Evolutionary conservation across 2,113 vertebrate species (phyloP).

Genomic region (Pluvianellus socialis): DNA sequence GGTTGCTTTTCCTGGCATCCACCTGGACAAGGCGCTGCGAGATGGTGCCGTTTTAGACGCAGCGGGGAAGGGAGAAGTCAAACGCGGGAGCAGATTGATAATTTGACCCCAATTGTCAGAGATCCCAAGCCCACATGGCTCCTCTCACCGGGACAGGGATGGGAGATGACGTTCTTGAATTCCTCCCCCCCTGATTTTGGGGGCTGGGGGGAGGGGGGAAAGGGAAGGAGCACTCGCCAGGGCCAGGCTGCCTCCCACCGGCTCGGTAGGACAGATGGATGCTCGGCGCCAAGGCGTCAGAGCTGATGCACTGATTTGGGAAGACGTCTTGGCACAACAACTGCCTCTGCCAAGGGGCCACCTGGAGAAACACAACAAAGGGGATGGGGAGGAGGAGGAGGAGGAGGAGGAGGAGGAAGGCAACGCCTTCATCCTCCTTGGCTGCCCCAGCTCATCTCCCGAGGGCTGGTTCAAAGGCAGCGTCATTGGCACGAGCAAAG

Average conservation of each 20-base stretch:
- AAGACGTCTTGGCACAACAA: not conserved
- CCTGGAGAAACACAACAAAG: not conserved
- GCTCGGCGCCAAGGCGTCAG: not conserved
- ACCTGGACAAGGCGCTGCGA: not conserved
- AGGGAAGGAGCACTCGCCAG: accelerated
- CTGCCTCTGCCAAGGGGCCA: not conserved
- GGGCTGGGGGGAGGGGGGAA: accelerated
- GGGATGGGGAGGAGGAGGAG: not conserved
- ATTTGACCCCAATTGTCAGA: not conserved
- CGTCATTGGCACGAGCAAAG: accelerated
- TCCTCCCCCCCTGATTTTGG: accelerated
- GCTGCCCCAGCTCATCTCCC: not conserved
- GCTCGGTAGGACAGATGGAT: not conserved
- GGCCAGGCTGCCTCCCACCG: not conserved
- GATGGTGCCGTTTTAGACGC: not conserved
- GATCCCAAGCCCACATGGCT: not conserved
- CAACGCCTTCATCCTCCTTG: not conserved
- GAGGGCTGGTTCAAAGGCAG: not conserved
- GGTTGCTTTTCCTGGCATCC: not conserved
- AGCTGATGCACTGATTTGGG: not conserved
- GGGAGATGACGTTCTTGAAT: accelerated
- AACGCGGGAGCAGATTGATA: not conserved
- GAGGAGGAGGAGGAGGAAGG: not conserved
- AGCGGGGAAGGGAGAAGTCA: not conserved
- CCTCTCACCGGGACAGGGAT: not conserved